phyloP scores from a whole-genome alignment of 1,140 invertebrate species.

The Heliconius hewitsoni region DNA sequence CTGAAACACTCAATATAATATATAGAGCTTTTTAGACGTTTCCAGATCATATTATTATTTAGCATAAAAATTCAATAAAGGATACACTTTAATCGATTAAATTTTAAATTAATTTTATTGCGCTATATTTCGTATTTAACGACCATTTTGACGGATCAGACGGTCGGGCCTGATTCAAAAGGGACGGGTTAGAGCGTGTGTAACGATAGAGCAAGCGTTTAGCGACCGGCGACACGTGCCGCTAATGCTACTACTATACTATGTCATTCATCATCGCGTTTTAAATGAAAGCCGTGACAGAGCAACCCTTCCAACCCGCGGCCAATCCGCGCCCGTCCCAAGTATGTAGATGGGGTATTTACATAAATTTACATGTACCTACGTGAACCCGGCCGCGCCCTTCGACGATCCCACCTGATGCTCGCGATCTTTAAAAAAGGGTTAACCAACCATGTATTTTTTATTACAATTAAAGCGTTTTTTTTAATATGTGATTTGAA shows the following conservation, averaged over 20 bases:
- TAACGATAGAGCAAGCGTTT: constrained; percentile 18
- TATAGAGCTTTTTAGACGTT: not conserved
- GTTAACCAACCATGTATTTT: constrained; percentile 35
- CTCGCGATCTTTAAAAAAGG: constrained; percentile 39
- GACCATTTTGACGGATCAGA: constrained; percentile 27
- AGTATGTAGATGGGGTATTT: constrained; percentile 44
- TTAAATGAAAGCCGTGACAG: constrained; percentile 58
- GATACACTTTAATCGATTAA: constrained; percentile 22
- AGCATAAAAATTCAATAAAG: constrained; percentile 21
- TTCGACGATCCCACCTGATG: constrained; percentile 30
- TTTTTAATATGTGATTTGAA: constrained; percentile 26
- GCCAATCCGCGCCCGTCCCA: constrained; percentile 26
- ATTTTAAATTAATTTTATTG: constrained; percentile 35
- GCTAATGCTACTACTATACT: constrained; percentile 26
- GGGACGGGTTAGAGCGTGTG: constrained; percentile 24
- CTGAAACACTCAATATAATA: not conserved
- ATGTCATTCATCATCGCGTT: constrained; percentile 51
- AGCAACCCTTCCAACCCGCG: constrained; percentile 47
- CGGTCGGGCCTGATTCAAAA: no score
- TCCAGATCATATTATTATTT: not conserved
- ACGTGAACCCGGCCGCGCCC: constrained; percentile 24
- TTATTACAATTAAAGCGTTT: constrained; percentile 19
- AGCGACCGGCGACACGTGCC: constrained; percentile 41
- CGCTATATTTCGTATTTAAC: constrained; percentile 34
- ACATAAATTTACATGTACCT: constrained; percentile 47